Evolutionary conservation across 2,888 invertebrate genomes (phyloP).

Genomic region (Parnassius mnemosyne): DNA sequence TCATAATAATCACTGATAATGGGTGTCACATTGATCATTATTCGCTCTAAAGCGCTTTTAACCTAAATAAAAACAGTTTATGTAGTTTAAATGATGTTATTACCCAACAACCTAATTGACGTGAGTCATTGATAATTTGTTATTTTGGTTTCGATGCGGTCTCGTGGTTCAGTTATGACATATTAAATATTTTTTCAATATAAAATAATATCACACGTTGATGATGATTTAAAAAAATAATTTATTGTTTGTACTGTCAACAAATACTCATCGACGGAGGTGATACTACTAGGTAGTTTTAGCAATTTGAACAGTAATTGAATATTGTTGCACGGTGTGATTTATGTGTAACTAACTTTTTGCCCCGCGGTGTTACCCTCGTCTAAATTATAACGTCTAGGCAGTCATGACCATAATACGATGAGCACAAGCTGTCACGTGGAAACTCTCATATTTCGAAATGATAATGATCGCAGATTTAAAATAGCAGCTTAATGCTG

Average conservation of each 20-base stretch:
- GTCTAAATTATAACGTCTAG: too few species aligned
- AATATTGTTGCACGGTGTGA: too few species aligned
- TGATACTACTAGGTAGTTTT: not conserved
- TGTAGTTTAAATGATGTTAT: slow-evolving; percentile 23
- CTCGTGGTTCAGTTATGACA: slow-evolving; percentile 31
- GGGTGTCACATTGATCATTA: slow-evolving; percentile 17
- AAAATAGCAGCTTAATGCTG: too few species aligned
- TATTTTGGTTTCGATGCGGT: slow-evolving; percentile 34
- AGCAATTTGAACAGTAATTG: too few species aligned
- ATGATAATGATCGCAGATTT: too few species aligned
- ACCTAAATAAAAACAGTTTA: slow-evolving; percentile 25
- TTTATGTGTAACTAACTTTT: too few species aligned
- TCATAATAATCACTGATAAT: slow-evolving; percentile 11
- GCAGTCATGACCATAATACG: too few species aligned
- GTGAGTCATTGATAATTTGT: slow-evolving; percentile 30
- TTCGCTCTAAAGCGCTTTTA: slow-evolving; percentile 26
- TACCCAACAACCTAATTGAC: slow-evolving; percentile 15
- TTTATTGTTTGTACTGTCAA: too few species aligned
- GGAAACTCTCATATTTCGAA: too few species aligned
- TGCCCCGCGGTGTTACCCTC: too few species aligned
- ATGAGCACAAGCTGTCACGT: too few species aligned
- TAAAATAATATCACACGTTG: not conserved
- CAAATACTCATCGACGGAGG: not conserved
- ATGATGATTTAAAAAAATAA: too few species aligned
- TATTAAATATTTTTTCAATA: slow-evolving; percentile 15